Evolutionary conservation across 2,797 vertebrate genomes (phyloP).

Genomic region (Peromyscus nudipes): DNA sequence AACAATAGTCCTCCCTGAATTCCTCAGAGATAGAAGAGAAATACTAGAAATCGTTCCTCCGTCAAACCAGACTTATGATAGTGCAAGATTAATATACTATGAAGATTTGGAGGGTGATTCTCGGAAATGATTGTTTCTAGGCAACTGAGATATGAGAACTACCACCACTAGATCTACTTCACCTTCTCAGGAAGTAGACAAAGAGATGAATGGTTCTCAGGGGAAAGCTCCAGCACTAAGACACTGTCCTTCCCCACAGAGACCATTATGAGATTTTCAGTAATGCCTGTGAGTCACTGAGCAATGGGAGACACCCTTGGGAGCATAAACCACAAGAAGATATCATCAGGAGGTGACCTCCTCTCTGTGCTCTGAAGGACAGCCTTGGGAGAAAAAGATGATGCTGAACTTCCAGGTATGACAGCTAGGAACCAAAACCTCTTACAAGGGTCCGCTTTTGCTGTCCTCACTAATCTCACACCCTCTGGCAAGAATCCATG

Average conservation of each 20-base stretch:
- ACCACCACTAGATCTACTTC: background rate
- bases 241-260: conserved; percentile 46
- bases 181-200: background rate
- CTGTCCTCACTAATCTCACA: background rate
- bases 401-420: background rate
- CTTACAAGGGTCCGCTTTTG: no score
- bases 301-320: background rate
- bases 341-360: background rate
- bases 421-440: background rate
- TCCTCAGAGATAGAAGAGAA: background rate
- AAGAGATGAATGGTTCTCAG: background rate
- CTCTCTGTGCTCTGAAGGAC: background rate
- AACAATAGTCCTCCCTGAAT: background rate
- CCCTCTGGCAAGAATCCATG: background rate
- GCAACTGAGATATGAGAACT: background rate
- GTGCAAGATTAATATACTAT: background rate
- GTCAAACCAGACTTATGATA: background rate
- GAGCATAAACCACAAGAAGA: background rate
- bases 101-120: background rate
- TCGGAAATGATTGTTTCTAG: background rate
- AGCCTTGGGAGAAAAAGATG: background rate
- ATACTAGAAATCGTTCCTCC: background rate
- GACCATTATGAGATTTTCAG: conserved; percentile 35
- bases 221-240: background rate
- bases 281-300: conserved; percentile 3